Evolutionary conservation across 2,113 vertebrate species (phyloP).

Genomic region (Oreocharis arfaki): DNA sequence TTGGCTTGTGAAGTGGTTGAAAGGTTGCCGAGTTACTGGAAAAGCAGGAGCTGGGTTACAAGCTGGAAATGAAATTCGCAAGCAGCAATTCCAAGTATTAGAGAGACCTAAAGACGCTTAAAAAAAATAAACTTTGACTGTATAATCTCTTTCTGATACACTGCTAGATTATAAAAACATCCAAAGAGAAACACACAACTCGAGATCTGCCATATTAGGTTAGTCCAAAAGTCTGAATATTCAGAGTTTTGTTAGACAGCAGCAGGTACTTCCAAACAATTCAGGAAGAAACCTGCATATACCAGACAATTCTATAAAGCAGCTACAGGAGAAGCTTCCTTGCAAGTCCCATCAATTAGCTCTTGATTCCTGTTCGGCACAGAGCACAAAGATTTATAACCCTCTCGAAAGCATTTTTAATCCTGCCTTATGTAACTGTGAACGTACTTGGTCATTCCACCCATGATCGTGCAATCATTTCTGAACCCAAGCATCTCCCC

Average conservation of each 20-base stretch:
- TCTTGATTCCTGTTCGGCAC: neutral
- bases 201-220: neutral
- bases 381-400: neutral
- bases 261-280: neutral
- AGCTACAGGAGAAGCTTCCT: neutral
- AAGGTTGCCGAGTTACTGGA: neutral
- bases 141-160: neutral
- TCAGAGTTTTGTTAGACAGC: neutral
- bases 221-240: neutral
- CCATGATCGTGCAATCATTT: neutral
- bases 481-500: neutral
- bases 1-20: neutral
- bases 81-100: neutral
- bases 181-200: neutral
- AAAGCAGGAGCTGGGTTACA: neutral
- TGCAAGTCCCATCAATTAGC: neutral
- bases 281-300: neutral
- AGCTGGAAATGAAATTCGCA: neutral
- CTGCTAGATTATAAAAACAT: neutral
- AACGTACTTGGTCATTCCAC: neutral
- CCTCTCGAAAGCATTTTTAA: slow-evolving; percentile 16
- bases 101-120: neutral
- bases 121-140: neutral
- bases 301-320: neutral
- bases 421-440: slow-evolving; percentile 26